Conservation (phyloP, 2,888 invertebrate genomes). For the Thera obeliscata region DNA sequence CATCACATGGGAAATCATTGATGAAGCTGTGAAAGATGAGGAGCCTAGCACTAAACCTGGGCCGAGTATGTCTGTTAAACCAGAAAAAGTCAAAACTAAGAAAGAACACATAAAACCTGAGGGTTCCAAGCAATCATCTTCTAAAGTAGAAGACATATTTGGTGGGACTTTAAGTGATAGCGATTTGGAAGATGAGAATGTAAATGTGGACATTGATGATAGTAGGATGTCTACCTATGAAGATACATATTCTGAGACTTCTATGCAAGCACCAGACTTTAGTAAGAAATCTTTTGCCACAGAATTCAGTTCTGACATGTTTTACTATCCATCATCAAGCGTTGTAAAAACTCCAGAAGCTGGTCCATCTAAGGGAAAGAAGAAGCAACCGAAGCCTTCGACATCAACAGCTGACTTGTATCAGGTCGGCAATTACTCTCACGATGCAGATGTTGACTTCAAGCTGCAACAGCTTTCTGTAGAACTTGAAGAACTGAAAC, state of each 20-base stretch:
- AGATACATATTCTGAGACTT: constrained; percentile 88
- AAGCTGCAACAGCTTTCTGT: constrained; percentile 89
- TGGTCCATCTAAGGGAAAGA: constrained; percentile 42
- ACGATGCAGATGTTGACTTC: constrained; percentile 30
- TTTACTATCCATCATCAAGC: constrained; percentile 48
- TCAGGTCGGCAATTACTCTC: constrained; percentile 24
- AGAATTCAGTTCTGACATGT: constrained; percentile 72
- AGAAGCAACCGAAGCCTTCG: constrained; percentile 46
- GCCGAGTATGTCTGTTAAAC: constrained; percentile 52
- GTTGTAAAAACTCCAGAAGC: constrained; percentile 51
- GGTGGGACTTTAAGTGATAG: constrained; percentile 97
- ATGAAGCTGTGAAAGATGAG: constrained; percentile 91
- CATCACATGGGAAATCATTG: constrained; percentile 95
- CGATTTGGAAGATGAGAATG: constrained; percentile 90
- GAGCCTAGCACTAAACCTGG: constrained; percentile 85
- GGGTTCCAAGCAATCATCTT: constrained; percentile 56
- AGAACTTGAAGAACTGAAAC: constrained; percentile 90
- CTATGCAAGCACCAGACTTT: constrained; percentile 63
- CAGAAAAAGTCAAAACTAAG: constrained; percentile 76
- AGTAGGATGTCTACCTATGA: constrained; percentile 91
- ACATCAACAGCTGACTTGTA: constrained; percentile 33
- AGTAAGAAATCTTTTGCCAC: constrained; percentile 58
- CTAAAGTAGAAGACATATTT: constrained; percentile 90
- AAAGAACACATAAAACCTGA: constrained; percentile 62
- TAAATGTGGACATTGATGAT: constrained; percentile 93